These are phyloP conservation scores for Coleophora deauratella DNA, from an alignment of 2,888 invertebrate genomes.

Conservation along the genomic window DNA sequence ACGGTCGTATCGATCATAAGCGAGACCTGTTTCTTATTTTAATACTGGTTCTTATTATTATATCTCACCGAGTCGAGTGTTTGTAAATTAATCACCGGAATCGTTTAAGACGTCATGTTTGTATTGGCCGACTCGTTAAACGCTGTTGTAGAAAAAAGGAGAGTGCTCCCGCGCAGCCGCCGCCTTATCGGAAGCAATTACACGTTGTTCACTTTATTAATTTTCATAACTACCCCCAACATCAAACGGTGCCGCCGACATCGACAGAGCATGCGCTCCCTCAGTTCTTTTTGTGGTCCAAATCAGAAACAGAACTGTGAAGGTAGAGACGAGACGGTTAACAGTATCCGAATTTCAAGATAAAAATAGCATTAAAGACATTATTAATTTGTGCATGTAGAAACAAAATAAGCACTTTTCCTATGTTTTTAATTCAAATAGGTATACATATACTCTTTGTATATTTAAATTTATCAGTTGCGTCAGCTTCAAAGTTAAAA, in stretches of 20 bases:
- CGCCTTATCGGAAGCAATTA: conserved; percentile 71
- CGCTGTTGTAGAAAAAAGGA: conserved; percentile 9
- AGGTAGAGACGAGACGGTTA: neutral
- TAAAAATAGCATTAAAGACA: too few species aligned
- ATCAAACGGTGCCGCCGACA: conserved; percentile 57
- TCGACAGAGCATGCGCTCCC: conserved; percentile 35
- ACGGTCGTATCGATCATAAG: too few species aligned
- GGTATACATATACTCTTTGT: too few species aligned
- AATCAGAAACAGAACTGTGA: neutral
- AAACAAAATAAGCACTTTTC: too few species aligned
- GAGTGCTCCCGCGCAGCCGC: conserved; percentile 25
- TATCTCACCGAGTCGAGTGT: conserved; percentile 4
- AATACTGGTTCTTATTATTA: too few species aligned
- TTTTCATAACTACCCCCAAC: conserved; percentile 70
- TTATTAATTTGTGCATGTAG: too few species aligned
- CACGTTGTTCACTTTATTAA: conserved; percentile 67
- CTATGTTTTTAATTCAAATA: too few species aligned
- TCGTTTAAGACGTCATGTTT: conserved; percentile 36
- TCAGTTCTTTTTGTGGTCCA: conserved; percentile 22
- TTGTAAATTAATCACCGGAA: conserved; percentile 25
- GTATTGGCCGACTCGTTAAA: conserved; percentile 40
- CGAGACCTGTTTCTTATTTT: too few species aligned
- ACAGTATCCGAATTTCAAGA: too few species aligned
- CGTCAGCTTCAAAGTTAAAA: too few species aligned
- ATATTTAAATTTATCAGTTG: too few species aligned